Conservation (phyloP, 2,113 vertebrate species). For the Gnathonemus longibarbis region DNA sequence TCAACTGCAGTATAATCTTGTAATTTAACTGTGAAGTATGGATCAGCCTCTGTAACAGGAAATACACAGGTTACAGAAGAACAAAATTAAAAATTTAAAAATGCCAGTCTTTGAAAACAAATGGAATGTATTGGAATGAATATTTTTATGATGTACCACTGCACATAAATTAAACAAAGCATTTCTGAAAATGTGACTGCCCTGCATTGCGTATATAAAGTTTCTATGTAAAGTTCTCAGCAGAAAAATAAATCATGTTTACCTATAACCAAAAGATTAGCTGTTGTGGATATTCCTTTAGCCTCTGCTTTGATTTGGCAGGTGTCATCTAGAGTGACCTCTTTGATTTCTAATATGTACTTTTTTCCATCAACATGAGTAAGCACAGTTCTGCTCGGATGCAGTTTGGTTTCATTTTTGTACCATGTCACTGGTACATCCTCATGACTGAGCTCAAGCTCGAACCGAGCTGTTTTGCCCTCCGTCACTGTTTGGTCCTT, state of each 20-base stretch:
- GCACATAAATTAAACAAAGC: neutral
- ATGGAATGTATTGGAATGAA: neutral
- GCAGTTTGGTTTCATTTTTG: conserved; percentile 88
- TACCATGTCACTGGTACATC: conserved; percentile 84
- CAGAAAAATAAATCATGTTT: conserved; percentile 41
- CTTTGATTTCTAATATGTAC: conserved; percentile 82
- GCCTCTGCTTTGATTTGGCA: conserved; percentile 90
- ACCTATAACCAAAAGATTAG: conserved; percentile 92
- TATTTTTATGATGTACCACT: neutral
- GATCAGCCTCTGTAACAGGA: conserved; percentile 78
- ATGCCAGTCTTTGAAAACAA: neutral
- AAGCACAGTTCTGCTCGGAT: conserved; percentile 79
- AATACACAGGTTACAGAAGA: neutral
- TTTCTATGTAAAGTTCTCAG: neutral
- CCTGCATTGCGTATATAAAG: neutral
- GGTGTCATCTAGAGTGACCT: conserved; percentile 88
- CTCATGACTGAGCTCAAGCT: conserved; percentile 92
- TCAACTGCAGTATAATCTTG: conserved; percentile 90
- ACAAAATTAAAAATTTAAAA: neutral
- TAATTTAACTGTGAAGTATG: conserved; percentile 92
- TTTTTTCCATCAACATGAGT: conserved; percentile 79
- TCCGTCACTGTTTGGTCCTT: conserved; percentile 96
- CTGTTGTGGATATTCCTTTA: conserved; percentile 77
- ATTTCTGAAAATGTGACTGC: neutral
- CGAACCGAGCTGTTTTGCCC: conserved; percentile 81